Evolutionary conservation across 2,888 invertebrate species (phyloP), one percentile per base, ranked within the genome.

Genomic region (Nomada ferruginata): DNA sequence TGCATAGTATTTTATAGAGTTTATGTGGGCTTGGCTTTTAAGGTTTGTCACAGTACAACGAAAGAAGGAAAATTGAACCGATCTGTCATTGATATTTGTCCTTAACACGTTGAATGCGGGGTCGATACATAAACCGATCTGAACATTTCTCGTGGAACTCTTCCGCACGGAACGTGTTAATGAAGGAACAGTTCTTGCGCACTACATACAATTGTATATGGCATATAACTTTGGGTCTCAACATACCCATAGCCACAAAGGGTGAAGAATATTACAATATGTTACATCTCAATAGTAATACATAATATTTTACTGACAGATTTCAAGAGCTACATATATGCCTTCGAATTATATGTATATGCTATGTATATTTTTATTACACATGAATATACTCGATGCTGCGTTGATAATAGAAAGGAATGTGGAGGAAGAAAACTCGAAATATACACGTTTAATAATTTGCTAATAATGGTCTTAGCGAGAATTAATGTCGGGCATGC

Each of bases 191-290:
- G 36, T 36, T 36, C 36, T 36, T 9, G 7, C 36, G 36, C 7
- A 36, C 36, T 1, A 36, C 7, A 36, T 7, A 36, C 7, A 7
- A n/a, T n/a, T n/a, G n/a, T n/a, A 36, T 36, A 36, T 36, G 7
- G 36, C 36, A 36, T 36, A 36, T 36, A 36, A 55, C 11, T 26
- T 10, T 52, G 23, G 55, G 59, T 65, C 61, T 72, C 23, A 59
- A 76, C 55, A 63, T 59, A 70, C 65, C 2, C 52, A 26, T 66
- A 74, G 52, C 42, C 52, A 74, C 70, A 60, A 64, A 60, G 47
- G 59, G 18, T 69, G n/a, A 55, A 66, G 60, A 52, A 76, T 52
- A 55, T 74, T 57, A 61, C 59, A 68, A 63, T 80, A 20, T 61
- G 52, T 65, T 50, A 69, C 61, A 76, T 23, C 36, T 55, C 52